Evolutionary conservation across 2,888 invertebrate species (phyloP).

Genomic region (Mylabris sibirica): DNA sequence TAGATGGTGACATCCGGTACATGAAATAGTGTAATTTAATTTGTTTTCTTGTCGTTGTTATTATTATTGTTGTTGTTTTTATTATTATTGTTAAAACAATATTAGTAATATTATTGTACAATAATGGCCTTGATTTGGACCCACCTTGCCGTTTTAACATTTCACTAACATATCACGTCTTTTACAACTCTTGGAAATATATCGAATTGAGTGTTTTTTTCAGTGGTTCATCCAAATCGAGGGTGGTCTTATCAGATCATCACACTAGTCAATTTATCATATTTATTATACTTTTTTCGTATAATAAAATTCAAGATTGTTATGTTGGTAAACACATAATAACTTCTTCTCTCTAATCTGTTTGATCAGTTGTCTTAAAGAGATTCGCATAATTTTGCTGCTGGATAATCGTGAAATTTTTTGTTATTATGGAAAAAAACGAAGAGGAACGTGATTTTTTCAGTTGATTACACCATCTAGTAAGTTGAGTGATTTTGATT

Average conservation of each 20-base stretch:
- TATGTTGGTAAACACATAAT: neutral
- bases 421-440: neutral
- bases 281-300: conserved; percentile 1
- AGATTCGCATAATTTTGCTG: neutral
- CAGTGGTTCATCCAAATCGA: neutral
- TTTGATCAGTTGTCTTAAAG: neutral
- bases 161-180: conserved; percentile 41
- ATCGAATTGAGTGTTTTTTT: neutral
- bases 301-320: neutral
- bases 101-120: conserved; percentile 18
- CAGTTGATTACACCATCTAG: neutral
- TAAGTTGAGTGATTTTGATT: neutral
- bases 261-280: neutral
- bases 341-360: neutral
- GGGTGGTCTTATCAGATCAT: neutral
- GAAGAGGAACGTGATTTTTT: neutral
- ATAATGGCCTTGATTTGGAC: conserved; percentile 33
- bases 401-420: neutral
- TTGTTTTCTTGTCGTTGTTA: neutral
- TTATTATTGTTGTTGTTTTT: neutral
- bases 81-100: neutral
- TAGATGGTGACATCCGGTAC: neutral
- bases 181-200: conserved; percentile 19
- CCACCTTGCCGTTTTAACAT: conserved; percentile 36
- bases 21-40: neutral